Conservation (phyloP, 2,797 vertebrate genomes). For the Aeoliscus strigatus region DNA sequence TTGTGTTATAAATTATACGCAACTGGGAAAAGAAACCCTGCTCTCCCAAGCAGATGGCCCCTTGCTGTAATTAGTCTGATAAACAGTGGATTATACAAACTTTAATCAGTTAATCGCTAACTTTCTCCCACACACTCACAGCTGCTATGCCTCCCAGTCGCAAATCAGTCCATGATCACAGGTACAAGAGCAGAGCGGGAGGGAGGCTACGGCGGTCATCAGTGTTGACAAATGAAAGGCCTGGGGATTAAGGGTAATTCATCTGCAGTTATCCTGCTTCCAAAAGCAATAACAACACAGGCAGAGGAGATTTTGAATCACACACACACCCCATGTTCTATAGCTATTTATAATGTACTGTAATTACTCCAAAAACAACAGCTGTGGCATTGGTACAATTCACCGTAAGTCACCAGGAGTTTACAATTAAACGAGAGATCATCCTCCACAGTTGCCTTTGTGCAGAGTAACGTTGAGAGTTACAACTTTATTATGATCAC, state of each 20-base stretch:
- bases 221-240: slow-evolving; percentile 64
- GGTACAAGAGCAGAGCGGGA: slow-evolving; percentile 63
- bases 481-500: no score
- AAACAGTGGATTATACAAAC: slow-evolving; percentile 74
- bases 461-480: no score
- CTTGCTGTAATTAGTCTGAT: slow-evolving; percentile 67
- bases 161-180: slow-evolving; percentile 70
- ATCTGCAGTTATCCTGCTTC: slow-evolving; percentile 42
- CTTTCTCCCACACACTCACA: slow-evolving; percentile 60
- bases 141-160: slow-evolving; percentile 55
- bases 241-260: slow-evolving; percentile 47
- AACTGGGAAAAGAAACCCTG: slow-evolving; percentile 52
- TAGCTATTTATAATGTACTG: no score
- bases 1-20: slow-evolving; percentile 69
- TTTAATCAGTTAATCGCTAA: slow-evolving; percentile 78
- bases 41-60: slow-evolving; percentile 77
- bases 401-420: background rate
- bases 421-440: no score
- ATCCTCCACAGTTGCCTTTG: no score
- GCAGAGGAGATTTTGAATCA: slow-evolving; percentile 17
- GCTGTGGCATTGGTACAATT: background rate
- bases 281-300: slow-evolving; percentile 10
- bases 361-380: slow-evolving; percentile 9
- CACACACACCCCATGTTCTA: slow-evolving; percentile 10
- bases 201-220: slow-evolving; percentile 61